Evolutionary conservation across 2,797 vertebrate genomes (phyloP).

Genomic region (Lophius americanus): DNA sequence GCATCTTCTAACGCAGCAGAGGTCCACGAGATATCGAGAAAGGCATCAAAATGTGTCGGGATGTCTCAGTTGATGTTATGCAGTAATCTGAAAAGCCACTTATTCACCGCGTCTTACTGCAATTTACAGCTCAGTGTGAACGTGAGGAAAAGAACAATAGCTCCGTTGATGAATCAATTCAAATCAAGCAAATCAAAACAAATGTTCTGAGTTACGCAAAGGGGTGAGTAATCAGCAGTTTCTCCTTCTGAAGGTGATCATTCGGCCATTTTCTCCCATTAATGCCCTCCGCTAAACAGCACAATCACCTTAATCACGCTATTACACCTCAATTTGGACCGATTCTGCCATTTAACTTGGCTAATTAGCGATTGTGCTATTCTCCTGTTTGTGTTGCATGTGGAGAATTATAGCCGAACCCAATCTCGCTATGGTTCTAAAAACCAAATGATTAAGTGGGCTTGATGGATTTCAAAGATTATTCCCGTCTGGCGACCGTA

Average conservation of each 20-base stretch:
- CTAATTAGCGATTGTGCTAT: conserved; percentile 37
- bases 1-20: conserved; percentile 65
- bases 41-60: conserved; percentile 67
- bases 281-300: conserved; percentile 29
- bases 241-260: conserved; percentile 17
- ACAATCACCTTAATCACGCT: conserved; percentile 45
- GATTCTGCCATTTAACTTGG: conserved; percentile 40
- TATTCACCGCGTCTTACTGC: conserved; percentile 49
- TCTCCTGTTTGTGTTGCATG: conserved; percentile 40
- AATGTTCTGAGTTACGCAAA: conserved; percentile 45
- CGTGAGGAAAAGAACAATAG: conserved; percentile 53
- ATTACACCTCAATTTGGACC: conserved; percentile 40
- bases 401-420: conserved; percentile 37
- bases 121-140: conserved; percentile 58
- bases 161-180: conserved; percentile 38
- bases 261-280: neutral
- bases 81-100: conserved; percentile 47
- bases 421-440: conserved; percentile 34
- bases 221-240: conserved; percentile 29
- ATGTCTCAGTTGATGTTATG: conserved; percentile 39
- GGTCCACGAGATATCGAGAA: conserved; percentile 63
- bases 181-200: conserved; percentile 39
- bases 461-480: conserved; percentile 59
- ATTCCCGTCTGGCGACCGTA: conserved; percentile 31
- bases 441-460: conserved; percentile 43